phyloP scores from a whole-genome alignment of 2,888 invertebrate species.

The Deilephila elpenor region DNA sequence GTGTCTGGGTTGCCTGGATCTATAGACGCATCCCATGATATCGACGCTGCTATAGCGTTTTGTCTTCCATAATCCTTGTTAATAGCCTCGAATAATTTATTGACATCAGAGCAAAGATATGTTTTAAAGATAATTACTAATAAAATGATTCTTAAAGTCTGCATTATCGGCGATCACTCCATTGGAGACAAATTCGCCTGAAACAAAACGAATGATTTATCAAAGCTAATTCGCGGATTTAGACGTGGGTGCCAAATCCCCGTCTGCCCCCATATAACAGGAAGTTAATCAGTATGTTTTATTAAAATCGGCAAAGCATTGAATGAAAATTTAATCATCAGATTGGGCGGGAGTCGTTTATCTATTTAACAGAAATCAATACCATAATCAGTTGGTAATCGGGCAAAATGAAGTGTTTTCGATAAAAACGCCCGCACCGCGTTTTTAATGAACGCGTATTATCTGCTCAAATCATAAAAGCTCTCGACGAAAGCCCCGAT shows the following conservation, averaged over 20 bases:
- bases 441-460: constrained; percentile 22
- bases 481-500: constrained; percentile 7
- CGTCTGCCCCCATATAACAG: not conserved
- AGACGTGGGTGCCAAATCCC: not conserved
- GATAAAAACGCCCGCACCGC: constrained; percentile 5
- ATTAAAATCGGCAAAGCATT: not conserved
- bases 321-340: constrained; percentile 1
- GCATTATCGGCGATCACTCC: constrained; percentile 20
- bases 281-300: not conserved
- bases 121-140: constrained; percentile 35
- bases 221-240: too few species aligned
- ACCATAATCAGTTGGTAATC: constrained; percentile 22
- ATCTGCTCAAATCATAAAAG: constrained; percentile 25
- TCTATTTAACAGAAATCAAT: constrained; percentile 17
- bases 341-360: not conserved
- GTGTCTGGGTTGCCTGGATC: constrained; percentile 59
- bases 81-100: constrained; percentile 59
- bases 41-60: constrained; percentile 64
- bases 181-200: not conserved
- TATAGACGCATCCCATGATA: constrained; percentile 72
- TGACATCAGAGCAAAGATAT: constrained; percentile 46
- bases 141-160: constrained; percentile 38
- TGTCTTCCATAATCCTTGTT: constrained; percentile 62
- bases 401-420: constrained; percentile 23
- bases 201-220: not conserved